These are phyloP conservation scores for Anoplolepis gracilipes DNA, from an alignment of 1,140 invertebrate species.

Conservation along the genomic window DNA sequence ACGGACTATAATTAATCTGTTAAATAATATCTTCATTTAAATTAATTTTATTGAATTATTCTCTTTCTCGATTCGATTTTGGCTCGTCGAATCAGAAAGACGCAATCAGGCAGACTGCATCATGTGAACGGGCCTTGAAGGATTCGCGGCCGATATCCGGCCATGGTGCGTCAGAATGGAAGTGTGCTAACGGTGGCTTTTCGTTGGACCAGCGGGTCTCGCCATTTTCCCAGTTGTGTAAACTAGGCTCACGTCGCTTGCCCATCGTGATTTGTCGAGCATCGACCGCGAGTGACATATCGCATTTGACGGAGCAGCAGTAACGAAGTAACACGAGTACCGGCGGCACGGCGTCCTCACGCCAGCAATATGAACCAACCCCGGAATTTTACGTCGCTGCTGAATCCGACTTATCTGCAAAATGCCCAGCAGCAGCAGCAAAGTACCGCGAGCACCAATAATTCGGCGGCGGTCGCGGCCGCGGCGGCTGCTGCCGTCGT, in stretches of 20 bases:
- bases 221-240: conserved; percentile 63
- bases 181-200: not conserved
- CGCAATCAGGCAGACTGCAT: not conserved
- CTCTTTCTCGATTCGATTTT: too few species aligned
- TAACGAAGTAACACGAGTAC: not conserved
- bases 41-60: too few species aligned
- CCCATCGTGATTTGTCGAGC: not conserved
- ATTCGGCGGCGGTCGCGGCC: conserved; percentile 81
- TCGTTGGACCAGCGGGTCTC: conserved; percentile 9
- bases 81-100: not conserved
- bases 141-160: not conserved
- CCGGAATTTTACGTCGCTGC: conserved; percentile 85
- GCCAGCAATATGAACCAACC: conserved; percentile 81
- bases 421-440: conserved; percentile 77
- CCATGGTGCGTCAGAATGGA: not conserved
- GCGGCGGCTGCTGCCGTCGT: conserved; percentile 82
- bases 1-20: too few species aligned
- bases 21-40: too few species aligned
- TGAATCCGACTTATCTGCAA: conserved; percentile 87
- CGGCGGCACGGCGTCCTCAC: not conserved
- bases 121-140: not conserved
- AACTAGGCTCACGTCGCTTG: not conserved
- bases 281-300: not conserved
- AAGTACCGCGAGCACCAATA: conserved; percentile 77
- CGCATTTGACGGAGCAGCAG: not conserved